phyloP scores from a whole-genome alignment of 2,888 invertebrate genomes.

The Drosophila monieri region DNA sequence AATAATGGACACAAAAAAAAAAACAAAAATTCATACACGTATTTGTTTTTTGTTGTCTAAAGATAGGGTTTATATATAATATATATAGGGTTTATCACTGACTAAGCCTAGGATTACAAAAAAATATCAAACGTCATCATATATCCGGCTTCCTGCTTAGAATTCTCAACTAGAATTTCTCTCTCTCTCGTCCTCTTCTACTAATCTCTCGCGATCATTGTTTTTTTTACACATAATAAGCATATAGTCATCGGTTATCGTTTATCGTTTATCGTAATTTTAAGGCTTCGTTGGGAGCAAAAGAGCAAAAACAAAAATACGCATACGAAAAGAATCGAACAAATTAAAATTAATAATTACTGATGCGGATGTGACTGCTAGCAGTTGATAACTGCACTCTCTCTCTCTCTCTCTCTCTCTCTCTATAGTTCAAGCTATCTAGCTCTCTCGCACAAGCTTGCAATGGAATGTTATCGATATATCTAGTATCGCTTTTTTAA shows the following conservation, averaged over 20 bases:
- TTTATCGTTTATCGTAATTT: constrained; percentile 19
- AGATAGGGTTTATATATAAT: constrained; percentile 29
- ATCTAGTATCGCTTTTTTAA: constrained; percentile 47
- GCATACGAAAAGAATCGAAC: constrained; percentile 41
- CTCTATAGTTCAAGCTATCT: constrained; percentile 15
- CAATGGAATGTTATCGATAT: constrained; percentile 69
- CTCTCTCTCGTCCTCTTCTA: not conserved
- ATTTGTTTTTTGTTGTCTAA: constrained; percentile 11
- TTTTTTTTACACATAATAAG: constrained; percentile 25
- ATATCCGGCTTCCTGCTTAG: constrained; percentile 51
- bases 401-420: constrained; percentile 34
- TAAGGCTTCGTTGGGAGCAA: constrained; percentile 32
- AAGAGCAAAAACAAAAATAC: constrained; percentile 36
- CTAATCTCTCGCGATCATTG: constrained; percentile 34
- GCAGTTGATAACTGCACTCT: constrained; percentile 56
- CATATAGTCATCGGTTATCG: constrained; percentile 16
- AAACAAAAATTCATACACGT: constrained; percentile 44
- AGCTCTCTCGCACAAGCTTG: constrained; percentile 33
- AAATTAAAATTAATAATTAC: constrained; percentile 81
- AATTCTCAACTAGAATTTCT: constrained; percentile 13
- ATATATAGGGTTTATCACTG: constrained; percentile 60
- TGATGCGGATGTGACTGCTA: constrained; percentile 79
- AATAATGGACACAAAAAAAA: constrained; percentile 52
- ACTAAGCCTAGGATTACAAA: constrained; percentile 60
- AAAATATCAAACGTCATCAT: constrained; percentile 70